Conservation (phyloP, 2,113 vertebrate genomes). For the Andinoacara biseriatus region DNA sequence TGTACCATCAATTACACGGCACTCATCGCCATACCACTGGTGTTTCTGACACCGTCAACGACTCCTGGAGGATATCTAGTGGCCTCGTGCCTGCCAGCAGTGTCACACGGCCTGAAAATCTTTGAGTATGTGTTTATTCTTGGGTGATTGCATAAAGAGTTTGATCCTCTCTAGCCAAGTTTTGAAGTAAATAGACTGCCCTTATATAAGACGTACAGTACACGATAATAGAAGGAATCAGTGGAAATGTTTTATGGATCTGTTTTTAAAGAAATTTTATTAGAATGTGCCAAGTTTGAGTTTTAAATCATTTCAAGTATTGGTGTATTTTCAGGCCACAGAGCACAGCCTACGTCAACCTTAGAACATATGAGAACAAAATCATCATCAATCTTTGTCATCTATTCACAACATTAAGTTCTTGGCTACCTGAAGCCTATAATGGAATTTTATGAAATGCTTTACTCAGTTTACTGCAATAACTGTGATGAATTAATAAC, state of each 20-base stretch:
- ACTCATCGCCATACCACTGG: background rate
- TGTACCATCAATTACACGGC: background rate
- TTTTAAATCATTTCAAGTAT: background rate
- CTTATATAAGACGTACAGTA: background rate
- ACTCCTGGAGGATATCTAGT: slow-evolving; percentile 36
- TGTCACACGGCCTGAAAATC: slow-evolving; percentile 7
- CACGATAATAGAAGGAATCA: background rate
- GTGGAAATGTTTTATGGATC: background rate
- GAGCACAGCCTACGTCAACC: background rate
- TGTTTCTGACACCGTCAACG: slow-evolving; percentile 37
- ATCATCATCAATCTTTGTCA: slow-evolving; percentile 8
- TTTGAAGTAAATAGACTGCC: background rate
- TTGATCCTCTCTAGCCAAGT: slow-evolving; percentile 2
- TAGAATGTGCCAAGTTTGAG: background rate
- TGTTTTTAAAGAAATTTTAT: rapidly evolving
- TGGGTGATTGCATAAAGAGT: slow-evolving; percentile 13
- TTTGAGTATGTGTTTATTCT: slow-evolving; percentile 32
- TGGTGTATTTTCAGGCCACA: background rate
- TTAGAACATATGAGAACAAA: background rate
- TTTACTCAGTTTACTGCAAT: background rate
- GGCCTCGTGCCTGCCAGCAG: slow-evolving; percentile 13
- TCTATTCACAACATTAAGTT: background rate
- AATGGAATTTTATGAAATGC: background rate
- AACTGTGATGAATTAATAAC: background rate
- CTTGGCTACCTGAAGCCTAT: background rate